A percentile compares a stretch with the other conserved stretches of the same genome.
Conservation (phyloP, 2,888 invertebrate genomes). For the Baccha elongata region DNA sequence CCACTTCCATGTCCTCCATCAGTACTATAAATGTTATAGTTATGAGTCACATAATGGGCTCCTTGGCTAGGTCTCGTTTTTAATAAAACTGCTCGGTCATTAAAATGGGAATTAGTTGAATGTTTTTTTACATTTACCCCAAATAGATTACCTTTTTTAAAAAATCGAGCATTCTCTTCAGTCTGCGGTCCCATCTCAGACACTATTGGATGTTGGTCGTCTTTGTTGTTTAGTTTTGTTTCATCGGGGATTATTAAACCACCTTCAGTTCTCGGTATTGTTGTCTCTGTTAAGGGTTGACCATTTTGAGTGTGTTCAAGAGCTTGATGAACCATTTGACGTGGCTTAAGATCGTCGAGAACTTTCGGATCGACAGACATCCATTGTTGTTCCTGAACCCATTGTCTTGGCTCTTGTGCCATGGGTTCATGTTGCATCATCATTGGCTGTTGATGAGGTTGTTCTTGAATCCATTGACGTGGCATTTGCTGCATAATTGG, state of each 20-base stretch:
- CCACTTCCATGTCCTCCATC: conserved; percentile 62
- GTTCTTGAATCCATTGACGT: conserved; percentile 47
- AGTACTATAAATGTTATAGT: conserved; percentile 74
- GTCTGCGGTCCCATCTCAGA: conserved; percentile 62
- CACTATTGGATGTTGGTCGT: conserved; percentile 48
- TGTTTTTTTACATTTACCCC: conserved; percentile 75
- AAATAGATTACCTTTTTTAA: conserved; percentile 80
- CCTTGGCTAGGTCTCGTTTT: conserved; percentile 7
- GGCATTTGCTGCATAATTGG: conserved; percentile 23
- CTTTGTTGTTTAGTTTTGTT: conserved; percentile 25
- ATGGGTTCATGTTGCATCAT: conserved; percentile 18
- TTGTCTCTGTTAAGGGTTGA: background rate
- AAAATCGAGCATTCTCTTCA: conserved; percentile 51
- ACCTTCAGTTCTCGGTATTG: background rate
- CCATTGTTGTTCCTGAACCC: conserved; percentile 35
- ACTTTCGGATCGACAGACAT: conserved; percentile 7
- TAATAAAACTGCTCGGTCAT: conserved; percentile 60
- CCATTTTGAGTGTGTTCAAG: background rate
- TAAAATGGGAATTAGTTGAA: conserved; percentile 49
- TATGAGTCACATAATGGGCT: conserved; percentile 68
- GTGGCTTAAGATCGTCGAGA: conserved; percentile 3
- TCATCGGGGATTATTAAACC: conserved; percentile 27
- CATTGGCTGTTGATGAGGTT: conserved; percentile 26
- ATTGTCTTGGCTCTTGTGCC: conserved; percentile 30
- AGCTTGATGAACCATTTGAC: conserved; percentile 30